phyloP scores from a whole-genome alignment of 1,140 invertebrate species.

The Limonius californicus region DNA sequence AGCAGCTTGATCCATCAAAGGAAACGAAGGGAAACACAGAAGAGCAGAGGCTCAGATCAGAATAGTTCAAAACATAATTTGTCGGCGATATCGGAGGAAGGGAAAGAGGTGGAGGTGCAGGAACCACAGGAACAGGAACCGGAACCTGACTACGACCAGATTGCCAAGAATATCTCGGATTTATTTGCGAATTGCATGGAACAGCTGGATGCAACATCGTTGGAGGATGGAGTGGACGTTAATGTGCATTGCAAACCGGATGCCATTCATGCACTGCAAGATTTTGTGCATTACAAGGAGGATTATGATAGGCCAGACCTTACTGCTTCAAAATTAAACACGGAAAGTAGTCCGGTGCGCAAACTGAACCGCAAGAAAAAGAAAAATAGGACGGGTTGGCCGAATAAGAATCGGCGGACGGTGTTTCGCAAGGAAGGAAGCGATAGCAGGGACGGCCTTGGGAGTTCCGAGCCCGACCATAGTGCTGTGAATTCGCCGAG shows the following conservation, averaged over 20 bases:
- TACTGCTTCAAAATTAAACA: no score
- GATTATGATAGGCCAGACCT: constrained; percentile 7
- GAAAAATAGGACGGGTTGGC: constrained; percentile 60
- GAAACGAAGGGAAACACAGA: constrained; percentile 41
- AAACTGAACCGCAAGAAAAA: constrained; percentile 41
- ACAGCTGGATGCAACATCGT: neutral
- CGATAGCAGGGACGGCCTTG: constrained; percentile 9
- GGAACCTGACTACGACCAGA: constrained; percentile 15
- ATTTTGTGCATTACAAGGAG: constrained; percentile 30
- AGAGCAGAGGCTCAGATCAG: constrained; percentile 10
- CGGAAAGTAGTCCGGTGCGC: constrained; percentile 20
- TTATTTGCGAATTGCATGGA: neutral
- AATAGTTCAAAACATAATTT: constrained; percentile 18
- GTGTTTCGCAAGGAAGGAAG: constrained; percentile 12
- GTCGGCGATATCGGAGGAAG: constrained; percentile 23
- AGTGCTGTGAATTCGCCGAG: constrained; percentile 22
- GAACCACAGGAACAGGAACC: constrained; percentile 11
- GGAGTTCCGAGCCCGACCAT: constrained; percentile 20
- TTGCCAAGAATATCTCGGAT: constrained; percentile 21
- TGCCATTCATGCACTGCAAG: constrained; percentile 32
- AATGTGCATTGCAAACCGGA: constrained; percentile 15
- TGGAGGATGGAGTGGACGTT: neutral
- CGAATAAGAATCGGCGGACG: constrained; percentile 49
- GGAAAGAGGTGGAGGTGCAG: no score
- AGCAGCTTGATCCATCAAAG: constrained; percentile 59